Base-by-base conservation (phyloP, 2,888 invertebrate species). In the Trissonchulus latispiculum region DNA sequence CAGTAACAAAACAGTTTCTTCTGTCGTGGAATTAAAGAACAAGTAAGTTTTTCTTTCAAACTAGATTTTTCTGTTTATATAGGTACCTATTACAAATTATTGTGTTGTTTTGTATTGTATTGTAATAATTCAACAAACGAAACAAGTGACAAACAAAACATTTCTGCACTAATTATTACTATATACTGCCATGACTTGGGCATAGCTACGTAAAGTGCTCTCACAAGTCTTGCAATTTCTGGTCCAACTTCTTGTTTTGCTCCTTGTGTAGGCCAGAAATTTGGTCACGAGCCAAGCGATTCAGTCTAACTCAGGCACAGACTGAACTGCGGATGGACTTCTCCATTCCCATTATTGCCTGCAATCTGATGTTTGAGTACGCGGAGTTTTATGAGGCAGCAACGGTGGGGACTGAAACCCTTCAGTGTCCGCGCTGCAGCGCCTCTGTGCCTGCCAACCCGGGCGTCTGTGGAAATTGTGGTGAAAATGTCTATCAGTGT, bases 401-500 rank as follows among this genome's bases (percentile, higher is more conserved):
- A 2, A 95, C 95, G 79, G 91, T 92, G 0, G 92, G 92, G 0
- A 91, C 93, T 78, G 95, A 96, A 84, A 95, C 93, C 0, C 3
- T 79, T 8, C 78, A 78, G 59, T 79, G 79, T 73, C 79, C 78
- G 1, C 70, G 78, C 71, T 99, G 97, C 83, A 94, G 94, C 74
- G 94, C 95, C 33, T 92, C 93, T 0, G 97, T 99, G 0, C 94
- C 95, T 0, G 93, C 97, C 0, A 95, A 95, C 83, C 96, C 97
- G 0, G 97, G 97, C 0, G 95, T 97, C 0, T 97, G 97, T 83
- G 91, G 90, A 0, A 95, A 94, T 84, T 95, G 95, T 82, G 96
- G 97, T 0, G 97, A 99, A 84, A 97, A 97, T 84, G 97, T 97
- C 0, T 97, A 93, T 86, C 99, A 99, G 81, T 99, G 97, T 81